Conservation (phyloP, 2,888 invertebrate species). For the Lasioglossum zephyrum region DNA sequence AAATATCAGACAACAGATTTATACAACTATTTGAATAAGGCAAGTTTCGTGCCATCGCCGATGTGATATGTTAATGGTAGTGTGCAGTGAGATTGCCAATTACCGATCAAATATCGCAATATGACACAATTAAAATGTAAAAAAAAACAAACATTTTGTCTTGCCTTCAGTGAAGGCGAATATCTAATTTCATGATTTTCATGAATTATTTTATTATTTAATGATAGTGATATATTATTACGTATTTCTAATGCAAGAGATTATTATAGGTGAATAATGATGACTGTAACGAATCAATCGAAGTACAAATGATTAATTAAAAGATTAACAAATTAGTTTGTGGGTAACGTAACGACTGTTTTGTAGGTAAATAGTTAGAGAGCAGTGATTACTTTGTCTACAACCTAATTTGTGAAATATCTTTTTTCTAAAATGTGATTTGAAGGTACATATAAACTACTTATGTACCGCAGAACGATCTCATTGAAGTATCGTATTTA, state of each 20-base stretch:
- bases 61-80: slow-evolving; percentile 59
- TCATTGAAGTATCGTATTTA: slow-evolving; percentile 11
- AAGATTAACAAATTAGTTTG: slow-evolving; percentile 12
- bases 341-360: slow-evolving; percentile 31
- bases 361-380: slow-evolving; percentile 8
- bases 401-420: not conserved
- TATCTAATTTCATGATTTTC: slow-evolving; percentile 30
- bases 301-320: slow-evolving; percentile 12
- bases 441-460: slow-evolving; percentile 9
- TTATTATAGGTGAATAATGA: slow-evolving; percentile 16
- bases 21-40: slow-evolving; percentile 53
- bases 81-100: slow-evolving; percentile 57
- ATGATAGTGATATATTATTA: slow-evolving; percentile 14
- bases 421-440: slow-evolving; percentile 8
- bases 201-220: slow-evolving; percentile 37
- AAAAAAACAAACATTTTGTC: slow-evolving; percentile 2
- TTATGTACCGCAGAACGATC: slow-evolving; percentile 13
- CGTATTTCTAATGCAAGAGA: slow-evolving; percentile 4
- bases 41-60: slow-evolving; percentile 53
- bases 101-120: slow-evolving; percentile 18
- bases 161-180: slow-evolving; percentile 16
- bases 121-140: slow-evolving; percentile 31
- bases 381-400: slow-evolving; percentile 33
- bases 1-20: slow-evolving; percentile 41
- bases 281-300: slow-evolving; percentile 11